Conservation (phyloP, 2,113 vertebrate species). For the Hippopotamus amphibius region DNA sequence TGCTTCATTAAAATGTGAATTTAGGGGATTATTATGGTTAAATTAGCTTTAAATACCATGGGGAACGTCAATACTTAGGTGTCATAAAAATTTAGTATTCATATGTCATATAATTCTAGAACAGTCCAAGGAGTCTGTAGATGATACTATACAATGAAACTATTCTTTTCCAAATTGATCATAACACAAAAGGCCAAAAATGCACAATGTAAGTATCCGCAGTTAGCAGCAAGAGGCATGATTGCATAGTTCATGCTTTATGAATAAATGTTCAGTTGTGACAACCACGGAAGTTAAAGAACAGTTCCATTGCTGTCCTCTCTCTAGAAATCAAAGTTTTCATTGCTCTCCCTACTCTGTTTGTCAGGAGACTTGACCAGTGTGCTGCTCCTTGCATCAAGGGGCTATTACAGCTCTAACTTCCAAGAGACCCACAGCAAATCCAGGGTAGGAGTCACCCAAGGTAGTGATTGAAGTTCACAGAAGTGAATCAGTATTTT, state of each 20-base stretch:
- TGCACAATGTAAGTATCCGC: not conserved
- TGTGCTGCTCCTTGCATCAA: not conserved
- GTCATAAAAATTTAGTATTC: not conserved
- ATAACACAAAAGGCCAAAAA: conserved; percentile 15
- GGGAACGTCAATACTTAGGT: not conserved
- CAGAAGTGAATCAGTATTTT: not conserved
- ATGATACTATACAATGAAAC: not conserved
- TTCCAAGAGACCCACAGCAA: not conserved
- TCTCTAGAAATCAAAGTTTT: not conserved
- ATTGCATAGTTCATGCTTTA: not conserved
- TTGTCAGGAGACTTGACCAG: not conserved
- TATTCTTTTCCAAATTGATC: conserved; percentile 26
- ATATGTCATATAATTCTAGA: not conserved
- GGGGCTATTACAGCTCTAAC: not conserved
- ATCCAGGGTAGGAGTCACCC: not conserved
- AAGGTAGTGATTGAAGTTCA: not conserved
- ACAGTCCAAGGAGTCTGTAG: not conserved
- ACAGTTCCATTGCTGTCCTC: not conserved
- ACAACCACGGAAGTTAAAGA: not conserved
- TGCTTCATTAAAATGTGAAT: conserved; percentile 55
- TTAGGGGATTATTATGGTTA: not conserved
- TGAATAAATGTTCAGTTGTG: not conserved
- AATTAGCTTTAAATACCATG: conserved; percentile 42
- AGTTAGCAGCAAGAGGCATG: not conserved
- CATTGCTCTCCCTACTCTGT: not conserved